Conservation (phyloP, 2,888 invertebrate genomes). For the Pyrrhia umbra region DNA sequence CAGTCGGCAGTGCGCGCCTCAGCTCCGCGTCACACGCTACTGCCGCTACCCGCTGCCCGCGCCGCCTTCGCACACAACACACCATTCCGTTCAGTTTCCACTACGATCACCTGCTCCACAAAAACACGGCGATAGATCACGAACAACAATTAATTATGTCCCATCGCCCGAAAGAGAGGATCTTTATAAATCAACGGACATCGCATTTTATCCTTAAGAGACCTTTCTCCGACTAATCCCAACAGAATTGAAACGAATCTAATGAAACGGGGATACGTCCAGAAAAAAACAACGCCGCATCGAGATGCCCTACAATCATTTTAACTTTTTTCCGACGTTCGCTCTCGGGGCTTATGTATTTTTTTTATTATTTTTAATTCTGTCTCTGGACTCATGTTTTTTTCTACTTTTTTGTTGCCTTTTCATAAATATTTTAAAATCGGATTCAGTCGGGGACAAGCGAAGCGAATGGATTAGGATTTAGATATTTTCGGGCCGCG, state of each 20-base stretch:
- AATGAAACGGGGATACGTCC: constrained; percentile 86
- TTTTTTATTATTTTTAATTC: constrained; percentile 86
- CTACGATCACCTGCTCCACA: constrained; percentile 71
- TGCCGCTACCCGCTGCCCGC: constrained; percentile 28
- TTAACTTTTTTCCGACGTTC: constrained; percentile 87
- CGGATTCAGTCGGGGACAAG: constrained; percentile 88
- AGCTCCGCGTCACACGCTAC: constrained; percentile 23
- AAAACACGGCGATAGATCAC: constrained; percentile 76
- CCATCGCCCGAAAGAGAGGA: constrained; percentile 79
- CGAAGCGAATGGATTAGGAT: constrained; percentile 89
- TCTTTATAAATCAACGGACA: constrained; percentile 87
- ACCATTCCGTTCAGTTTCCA: constrained; percentile 45
- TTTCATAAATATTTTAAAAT: constrained; percentile 90
- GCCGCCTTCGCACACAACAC: constrained; percentile 39
- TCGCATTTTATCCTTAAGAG: constrained; percentile 85
- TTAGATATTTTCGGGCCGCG: constrained; percentile 88
- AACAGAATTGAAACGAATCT: constrained; percentile 88
- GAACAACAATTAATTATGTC: constrained; percentile 83
- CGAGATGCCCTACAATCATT: constrained; percentile 88
- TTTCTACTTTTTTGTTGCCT: constrained; percentile 81
- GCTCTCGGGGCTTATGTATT: constrained; percentile 79
- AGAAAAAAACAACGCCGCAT: constrained; percentile 78
- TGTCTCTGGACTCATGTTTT: constrained; percentile 82
- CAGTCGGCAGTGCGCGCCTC: constrained; percentile 21
- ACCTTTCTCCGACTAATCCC: constrained; percentile 88